phyloP scores from a whole-genome alignment of 2,113 vertebrate genomes.

The Phalacrocorax pelagicus region DNA sequence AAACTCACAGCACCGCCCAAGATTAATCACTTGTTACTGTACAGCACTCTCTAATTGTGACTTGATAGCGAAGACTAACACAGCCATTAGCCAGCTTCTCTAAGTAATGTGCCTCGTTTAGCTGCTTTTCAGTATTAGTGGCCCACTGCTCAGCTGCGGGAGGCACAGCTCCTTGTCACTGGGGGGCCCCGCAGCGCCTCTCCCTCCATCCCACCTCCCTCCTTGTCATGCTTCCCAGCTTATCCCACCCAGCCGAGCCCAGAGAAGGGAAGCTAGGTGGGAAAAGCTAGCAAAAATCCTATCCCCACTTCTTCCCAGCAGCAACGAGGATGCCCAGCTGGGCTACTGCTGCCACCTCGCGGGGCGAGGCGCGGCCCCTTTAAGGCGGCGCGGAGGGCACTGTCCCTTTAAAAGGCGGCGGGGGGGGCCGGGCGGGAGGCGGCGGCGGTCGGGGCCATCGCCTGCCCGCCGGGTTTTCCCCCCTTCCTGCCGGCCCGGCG shows the following conservation, averaged over 20 bases:
- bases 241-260: not conserved
- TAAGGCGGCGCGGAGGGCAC: not conserved
- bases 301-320: not conserved
- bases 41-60: too few relatives aligned
- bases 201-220: not conserved
- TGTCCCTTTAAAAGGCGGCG: constrained; percentile 78
- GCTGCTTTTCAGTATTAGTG: not conserved
- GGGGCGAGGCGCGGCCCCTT: not conserved
- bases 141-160: not conserved
- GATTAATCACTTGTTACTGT: not conserved
- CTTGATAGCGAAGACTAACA: not conserved
- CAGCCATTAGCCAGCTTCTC: not conserved
- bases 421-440: not conserved
- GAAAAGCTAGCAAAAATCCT: too few relatives aligned
- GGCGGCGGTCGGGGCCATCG: constrained; percentile 49
- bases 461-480: constrained; percentile 19
- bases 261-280: not conserved
- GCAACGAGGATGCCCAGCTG: not conserved
- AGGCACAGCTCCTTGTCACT: not conserved
- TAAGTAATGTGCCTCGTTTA: not conserved
- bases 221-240: not conserved
- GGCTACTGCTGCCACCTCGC: not conserved
- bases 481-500: constrained; percentile 20
- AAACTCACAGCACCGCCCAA: fast-evolving
- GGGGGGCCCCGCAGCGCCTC: not conserved